A percentile compares a stretch with the other conserved stretches of the same genome.
phyloP scores from a whole-genome alignment of 2,888 invertebrate genomes.

The Spilosoma lubricipeda region DNA sequence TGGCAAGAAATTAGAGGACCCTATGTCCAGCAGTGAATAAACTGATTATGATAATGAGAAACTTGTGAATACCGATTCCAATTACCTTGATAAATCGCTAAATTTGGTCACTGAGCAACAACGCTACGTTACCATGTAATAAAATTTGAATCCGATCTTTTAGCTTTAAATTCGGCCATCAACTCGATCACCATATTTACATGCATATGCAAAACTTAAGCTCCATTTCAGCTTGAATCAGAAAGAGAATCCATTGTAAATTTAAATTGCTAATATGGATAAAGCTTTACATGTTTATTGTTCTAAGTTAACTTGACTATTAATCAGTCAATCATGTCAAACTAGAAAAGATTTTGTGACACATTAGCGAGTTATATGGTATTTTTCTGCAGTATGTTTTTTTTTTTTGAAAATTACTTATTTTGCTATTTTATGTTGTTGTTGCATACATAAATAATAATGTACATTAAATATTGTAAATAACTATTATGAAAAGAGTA shows the following conservation, averaged over 20 bases:
- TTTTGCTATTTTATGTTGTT: too few relatives aligned
- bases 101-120: neutral
- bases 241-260: neutral
- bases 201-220: neutral
- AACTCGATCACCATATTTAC: neutral
- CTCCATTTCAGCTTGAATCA: neutral
- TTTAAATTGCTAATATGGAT: conserved; percentile 1
- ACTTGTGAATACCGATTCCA: too few relatives aligned
- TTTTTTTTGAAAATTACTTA: neutral
- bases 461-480: too few relatives aligned
- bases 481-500: too few relatives aligned
- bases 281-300: neutral
- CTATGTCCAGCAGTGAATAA: too few relatives aligned
- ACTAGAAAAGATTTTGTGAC: neutral
- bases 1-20: too few relatives aligned
- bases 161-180: neutral
- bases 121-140: neutral
- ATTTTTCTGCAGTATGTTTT: neutral
- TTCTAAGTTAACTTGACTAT: neutral
- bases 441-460: too few relatives aligned
- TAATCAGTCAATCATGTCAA: too few relatives aligned
- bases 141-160: neutral
- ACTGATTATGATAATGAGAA: too few relatives aligned
- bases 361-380: neutral
- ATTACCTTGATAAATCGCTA: neutral